A percentile compares a stretch with the other conserved stretches of the same genome.
These are phyloP conservation scores for Isurus oxyrinchus DNA, from an alignment of 2,113 vertebrate genomes.

Conservation along the genomic window DNA sequence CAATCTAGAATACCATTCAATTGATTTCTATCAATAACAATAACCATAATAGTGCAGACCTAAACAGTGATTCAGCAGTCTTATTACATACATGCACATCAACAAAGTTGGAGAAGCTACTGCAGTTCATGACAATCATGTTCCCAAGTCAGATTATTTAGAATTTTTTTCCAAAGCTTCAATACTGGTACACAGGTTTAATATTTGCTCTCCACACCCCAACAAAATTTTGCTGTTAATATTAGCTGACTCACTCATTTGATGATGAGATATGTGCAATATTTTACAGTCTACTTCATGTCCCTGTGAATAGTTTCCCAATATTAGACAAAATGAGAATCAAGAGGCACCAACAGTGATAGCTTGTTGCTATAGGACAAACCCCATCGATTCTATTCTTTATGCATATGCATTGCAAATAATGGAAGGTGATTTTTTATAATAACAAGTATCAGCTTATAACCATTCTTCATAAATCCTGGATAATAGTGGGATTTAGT, in stretches of 20 bases:
- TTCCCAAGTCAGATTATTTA: not conserved
- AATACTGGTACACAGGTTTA: not conserved
- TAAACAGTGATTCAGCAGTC: not conserved
- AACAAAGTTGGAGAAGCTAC: not conserved
- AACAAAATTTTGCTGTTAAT: not conserved
- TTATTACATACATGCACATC: not conserved
- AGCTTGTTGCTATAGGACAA: not conserved
- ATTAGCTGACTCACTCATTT: not conserved
- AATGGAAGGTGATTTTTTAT: not conserved
- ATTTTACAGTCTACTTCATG: not conserved
- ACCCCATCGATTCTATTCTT: not conserved
- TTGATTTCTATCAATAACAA: not conserved
- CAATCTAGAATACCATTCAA: not conserved
- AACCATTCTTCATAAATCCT: not conserved
- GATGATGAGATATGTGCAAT: not conserved
- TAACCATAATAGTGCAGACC: not conserved
- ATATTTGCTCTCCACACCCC: not conserved
- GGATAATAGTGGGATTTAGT: not conserved
- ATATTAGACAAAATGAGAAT: not conserved
- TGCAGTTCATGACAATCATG: not conserved
- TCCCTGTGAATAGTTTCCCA: not conserved
- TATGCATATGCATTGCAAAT: not conserved
- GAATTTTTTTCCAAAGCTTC: not conserved
- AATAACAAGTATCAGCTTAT: not conserved
- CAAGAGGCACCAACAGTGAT: not conserved